Conservation (phyloP, 2,797 vertebrate species). For the Syndactyla subalaris region DNA sequence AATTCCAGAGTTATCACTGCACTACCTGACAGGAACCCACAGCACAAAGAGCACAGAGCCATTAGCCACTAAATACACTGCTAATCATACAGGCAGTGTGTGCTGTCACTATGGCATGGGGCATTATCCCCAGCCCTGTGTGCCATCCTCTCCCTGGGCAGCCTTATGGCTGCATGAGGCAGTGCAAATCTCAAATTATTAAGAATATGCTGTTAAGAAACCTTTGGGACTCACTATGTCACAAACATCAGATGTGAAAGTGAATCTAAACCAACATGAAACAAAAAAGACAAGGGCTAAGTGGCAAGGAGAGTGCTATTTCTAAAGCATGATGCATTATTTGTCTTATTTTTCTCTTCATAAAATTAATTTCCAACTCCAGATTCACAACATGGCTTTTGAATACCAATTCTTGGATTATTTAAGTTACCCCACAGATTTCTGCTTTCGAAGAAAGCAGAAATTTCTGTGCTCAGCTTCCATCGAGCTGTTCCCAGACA, state of each 20-base stretch:
- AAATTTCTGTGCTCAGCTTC: not conserved
- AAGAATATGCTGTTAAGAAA: not conserved
- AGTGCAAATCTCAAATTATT: not conserved
- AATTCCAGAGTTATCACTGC: not conserved
- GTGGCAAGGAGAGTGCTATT: not conserved
- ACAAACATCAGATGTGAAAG: not conserved
- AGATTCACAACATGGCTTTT: not conserved
- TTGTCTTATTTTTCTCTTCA: not conserved
- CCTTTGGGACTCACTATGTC: not conserved
- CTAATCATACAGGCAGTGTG: not conserved
- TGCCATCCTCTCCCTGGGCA: not conserved
- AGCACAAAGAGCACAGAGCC: not conserved
- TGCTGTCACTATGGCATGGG: not conserved
- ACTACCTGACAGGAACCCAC: not conserved
- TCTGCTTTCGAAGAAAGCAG: not conserved
- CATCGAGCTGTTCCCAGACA: not conserved
- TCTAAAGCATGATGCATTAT: not conserved
- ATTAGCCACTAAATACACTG: not conserved
- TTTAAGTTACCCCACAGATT: not conserved
- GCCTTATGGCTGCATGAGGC: not conserved
- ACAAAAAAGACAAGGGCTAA: not conserved
- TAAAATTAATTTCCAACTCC: slow-evolving; percentile 1
- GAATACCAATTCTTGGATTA: not conserved
- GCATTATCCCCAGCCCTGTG: not conserved
- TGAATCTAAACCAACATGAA: not conserved